Base-by-base conservation (phyloP, 1,140 invertebrate species). In the Anoplolepis gracilipes region DNA sequence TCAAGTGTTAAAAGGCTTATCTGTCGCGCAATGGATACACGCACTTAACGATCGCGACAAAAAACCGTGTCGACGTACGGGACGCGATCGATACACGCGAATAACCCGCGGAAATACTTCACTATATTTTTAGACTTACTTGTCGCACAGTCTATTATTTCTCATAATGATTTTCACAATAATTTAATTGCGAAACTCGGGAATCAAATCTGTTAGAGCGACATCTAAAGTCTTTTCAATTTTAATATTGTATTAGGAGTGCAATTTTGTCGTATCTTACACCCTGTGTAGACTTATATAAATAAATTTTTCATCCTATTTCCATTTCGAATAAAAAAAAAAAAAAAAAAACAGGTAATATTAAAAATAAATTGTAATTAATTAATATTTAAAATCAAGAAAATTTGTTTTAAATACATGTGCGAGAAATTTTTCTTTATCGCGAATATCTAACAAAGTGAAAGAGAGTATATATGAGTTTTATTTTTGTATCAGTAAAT, bases 1-100 rank as follows among this genome's bases (percentile, higher is more conserved):
- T 16, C 13, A 46, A 82, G 78, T 82, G 78, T 82, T 73, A 82
- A 82, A 72, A 82, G 53, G 86, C 86, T 85, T 77, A 84, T 84
- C 81, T 65, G 67, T 42, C 30, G 53, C 36, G 36, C 65, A 65
- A 59, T 57, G 49, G 49, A 22, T 72, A n/a, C 22, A 82, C 78
- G 78, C 78, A 61, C 67, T 59, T 73, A 82, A 82, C 78, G 78
- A 82, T 59, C 33, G 46, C 65, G 64, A 30, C 16, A 57, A 81
- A 78, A 69, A 69, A 70, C n/a, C 65, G 25, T 70, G 78, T 72
- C 78, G 67, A 72, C 33, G 53, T 61, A 73, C 67, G 36, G 30
- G 4, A 19, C 0, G 22, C 30, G 59, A 46, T 61, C 70, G 81
- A 82, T 82, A 6, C 22, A 53, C 62, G 62, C 25, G 57, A 82